A percentile compares a stretch with the other conserved stretches of the same genome.
phyloP scores from a whole-genome alignment of 2,888 invertebrate species.

The Hymenopus coronatus region DNA sequence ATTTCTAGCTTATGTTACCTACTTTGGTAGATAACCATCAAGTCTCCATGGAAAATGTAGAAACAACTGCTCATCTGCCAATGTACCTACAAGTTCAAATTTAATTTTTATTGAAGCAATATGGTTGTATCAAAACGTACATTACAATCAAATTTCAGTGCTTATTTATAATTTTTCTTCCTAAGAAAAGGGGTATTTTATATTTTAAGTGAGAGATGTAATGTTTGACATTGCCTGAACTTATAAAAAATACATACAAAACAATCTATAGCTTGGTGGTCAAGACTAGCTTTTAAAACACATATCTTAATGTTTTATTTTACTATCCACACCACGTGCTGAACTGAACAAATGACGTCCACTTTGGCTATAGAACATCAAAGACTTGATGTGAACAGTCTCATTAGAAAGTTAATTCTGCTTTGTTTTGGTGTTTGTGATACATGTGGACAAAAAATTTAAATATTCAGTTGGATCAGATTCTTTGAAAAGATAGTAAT shows the following conservation, averaged over 20 bases:
- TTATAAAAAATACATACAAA: conserved; percentile 18
- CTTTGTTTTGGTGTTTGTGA: conserved; percentile 1
- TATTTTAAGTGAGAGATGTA: neutral
- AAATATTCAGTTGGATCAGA: neutral
- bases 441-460: conserved; percentile 1
- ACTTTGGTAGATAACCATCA: neutral
- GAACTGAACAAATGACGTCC: neutral
- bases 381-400: neutral
- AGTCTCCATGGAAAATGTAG: neutral
- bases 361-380: neutral
- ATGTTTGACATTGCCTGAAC: neutral
- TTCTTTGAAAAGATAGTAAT: neutral
- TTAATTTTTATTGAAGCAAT: neutral
- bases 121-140: conserved; percentile 6
- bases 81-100: neutral
- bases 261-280: conserved; percentile 9
- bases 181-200: neutral
- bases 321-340: neutral
- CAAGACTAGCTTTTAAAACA: conserved; percentile 17
- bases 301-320: neutral
- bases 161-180: neutral
- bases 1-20: neutral
- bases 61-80: conserved; percentile 8
- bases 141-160: neutral
- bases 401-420: neutral